Percentiles rank a stretch among this genome's conserved stretches.
These are phyloP conservation scores for Sinodicranocentrus sp. DNA, from an alignment of 2,888 invertebrate genomes.

Conservation along the genomic window DNA sequence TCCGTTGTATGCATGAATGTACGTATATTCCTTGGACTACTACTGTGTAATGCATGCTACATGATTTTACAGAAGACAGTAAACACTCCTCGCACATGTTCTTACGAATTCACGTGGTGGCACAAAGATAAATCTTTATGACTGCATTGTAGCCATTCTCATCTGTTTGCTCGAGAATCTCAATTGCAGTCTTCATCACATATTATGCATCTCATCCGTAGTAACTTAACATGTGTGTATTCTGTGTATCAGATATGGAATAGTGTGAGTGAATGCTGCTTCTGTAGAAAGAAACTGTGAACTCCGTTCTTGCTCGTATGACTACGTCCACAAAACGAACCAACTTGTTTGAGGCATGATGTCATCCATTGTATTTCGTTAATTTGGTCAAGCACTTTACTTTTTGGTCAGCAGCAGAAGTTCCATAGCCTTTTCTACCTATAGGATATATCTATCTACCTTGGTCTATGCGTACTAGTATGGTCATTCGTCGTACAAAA, in stretches of 20 bases:
- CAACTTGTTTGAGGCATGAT: not conserved
- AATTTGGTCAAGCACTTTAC: not conserved
- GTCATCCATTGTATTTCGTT: not conserved
- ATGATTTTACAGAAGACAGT: no score
- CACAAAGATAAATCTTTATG: not conserved
- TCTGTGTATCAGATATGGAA: no score
- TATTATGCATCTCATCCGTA: constrained; percentile 7
- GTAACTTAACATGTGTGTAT: no score
- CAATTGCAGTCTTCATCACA: not conserved
- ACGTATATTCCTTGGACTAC: no score
- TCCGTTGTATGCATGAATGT: no score
- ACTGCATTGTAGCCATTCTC: not conserved
- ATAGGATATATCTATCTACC: not conserved
- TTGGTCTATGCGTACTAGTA: no score
- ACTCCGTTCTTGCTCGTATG: not conserved
- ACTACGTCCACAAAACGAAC: not conserved
- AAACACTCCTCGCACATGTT: no score
- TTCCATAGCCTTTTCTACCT: not conserved
- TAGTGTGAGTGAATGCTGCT: not conserved
- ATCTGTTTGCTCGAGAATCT: not conserved
- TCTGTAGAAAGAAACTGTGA: not conserved
- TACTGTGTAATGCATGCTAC: no score
- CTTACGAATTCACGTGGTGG: not conserved
- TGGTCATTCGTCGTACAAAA: no score
- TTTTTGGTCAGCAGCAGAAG: not conserved